These are phyloP conservation scores for Philonicus albiceps DNA, from an alignment of 2,888 invertebrate genomes.

Conservation along the genomic window DNA sequence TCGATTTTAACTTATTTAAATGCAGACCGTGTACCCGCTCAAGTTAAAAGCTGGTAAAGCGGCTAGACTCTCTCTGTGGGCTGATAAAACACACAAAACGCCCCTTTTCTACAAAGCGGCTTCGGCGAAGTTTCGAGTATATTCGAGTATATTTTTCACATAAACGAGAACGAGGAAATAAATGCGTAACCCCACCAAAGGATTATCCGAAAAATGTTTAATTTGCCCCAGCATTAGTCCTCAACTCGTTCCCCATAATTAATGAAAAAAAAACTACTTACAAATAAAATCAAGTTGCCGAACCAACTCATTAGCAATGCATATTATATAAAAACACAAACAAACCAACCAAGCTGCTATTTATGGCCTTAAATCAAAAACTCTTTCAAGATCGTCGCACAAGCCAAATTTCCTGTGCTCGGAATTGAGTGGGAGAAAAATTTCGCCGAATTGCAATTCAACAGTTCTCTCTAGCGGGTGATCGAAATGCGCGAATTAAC, in stretches of 20 bases:
- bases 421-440: background rate
- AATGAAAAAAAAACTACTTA: background rate
- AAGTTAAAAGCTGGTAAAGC: background rate
- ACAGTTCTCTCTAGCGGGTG: background rate
- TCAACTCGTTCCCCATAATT: background rate
- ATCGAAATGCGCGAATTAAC: background rate
- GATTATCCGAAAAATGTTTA: background rate
- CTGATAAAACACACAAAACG: background rate
- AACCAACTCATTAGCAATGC: slow-evolving; percentile 16
- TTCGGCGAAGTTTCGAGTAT: background rate
- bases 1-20: background rate
- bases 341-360: slow-evolving; percentile 10
- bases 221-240: background rate
- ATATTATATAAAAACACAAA: slow-evolving; percentile 38
- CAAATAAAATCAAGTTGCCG: background rate
- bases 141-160: background rate
- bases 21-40: background rate
- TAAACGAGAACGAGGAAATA: background rate
- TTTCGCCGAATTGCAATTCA: background rate
- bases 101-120: background rate
- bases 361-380: slow-evolving; percentile 33
- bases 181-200: background rate
- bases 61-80: background rate
- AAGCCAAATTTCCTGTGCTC: background rate
- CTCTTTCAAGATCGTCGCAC: slow-evolving; percentile 5